Evolutionary conservation across 37 sponge, comb jelly and placozoan genomes (phyloP).

Genomic region (Cliona cf. orientalis): DNA sequence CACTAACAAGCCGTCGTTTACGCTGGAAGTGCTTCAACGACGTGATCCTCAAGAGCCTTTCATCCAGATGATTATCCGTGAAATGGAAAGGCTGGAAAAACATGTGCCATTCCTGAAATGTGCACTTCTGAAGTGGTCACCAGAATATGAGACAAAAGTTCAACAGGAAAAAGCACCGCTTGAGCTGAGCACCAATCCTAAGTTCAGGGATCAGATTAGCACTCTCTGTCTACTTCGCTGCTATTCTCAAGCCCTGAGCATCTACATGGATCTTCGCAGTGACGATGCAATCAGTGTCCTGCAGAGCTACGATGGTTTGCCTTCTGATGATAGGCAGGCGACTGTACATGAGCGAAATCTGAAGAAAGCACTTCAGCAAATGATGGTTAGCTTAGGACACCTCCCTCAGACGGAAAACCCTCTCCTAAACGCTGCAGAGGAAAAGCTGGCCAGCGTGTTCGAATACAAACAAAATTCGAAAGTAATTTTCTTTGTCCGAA

Average conservation of each 20-base stretch:
- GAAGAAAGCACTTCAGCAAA: background rate
- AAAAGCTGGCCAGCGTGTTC: conserved; percentile 11
- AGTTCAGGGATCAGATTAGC: conserved; percentile 26
- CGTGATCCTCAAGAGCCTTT: conserved; percentile 48
- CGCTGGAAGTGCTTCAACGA: background rate
- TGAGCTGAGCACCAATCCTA: background rate
- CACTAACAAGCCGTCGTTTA: conserved; percentile 8
- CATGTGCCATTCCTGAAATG: background rate
- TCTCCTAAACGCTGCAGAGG: conserved; percentile 25
- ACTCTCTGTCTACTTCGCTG: conserved; percentile 28
- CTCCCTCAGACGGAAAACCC: conserved; percentile 33
- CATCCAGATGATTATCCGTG: background rate
- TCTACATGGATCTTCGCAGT: conserved; percentile 56
- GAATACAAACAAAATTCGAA: conserved; percentile 1
- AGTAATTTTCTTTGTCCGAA: conserved; percentile 65
- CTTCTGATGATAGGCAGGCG: conserved; percentile 46
- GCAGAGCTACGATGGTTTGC: conserved; percentile 1
- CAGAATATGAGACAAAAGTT: conserved; percentile 4
- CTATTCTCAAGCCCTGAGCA: conserved; percentile 41
- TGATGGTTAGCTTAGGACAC: background rate
- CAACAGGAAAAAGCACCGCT: conserved; percentile 4
- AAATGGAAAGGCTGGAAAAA: conserved; percentile 37
- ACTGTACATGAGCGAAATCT: conserved; percentile 17
- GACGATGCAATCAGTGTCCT: conserved; percentile 60
- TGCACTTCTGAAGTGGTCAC: background rate